Conservation (phyloP, 2,888 invertebrate species). For the Prosopocoilus inquinatus region DNA sequence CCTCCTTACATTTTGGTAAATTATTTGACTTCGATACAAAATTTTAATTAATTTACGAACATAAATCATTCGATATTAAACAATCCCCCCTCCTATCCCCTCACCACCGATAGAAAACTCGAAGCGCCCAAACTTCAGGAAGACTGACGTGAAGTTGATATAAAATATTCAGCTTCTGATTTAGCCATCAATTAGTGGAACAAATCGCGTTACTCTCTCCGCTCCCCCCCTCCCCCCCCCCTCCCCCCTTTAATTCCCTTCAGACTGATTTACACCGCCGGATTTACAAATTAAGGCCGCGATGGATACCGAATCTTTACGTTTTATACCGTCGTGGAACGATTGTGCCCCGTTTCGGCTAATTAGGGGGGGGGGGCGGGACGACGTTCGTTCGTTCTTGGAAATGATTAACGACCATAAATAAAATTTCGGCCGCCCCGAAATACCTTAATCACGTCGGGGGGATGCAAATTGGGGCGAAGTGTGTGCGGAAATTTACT, state of each 20-base stretch:
- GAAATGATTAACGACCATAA: not conserved
- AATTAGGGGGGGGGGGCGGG: not conserved
- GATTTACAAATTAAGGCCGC: conserved; percentile 22
- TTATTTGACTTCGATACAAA: too few relatives aligned
- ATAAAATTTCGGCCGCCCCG: not conserved
- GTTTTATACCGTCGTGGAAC: not conserved
- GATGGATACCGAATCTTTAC: conserved; percentile 14
- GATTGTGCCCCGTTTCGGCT: not conserved
- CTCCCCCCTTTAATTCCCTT: conserved; percentile 21
- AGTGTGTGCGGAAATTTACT: too few relatives aligned
- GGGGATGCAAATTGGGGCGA: too few relatives aligned
- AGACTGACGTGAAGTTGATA: too few relatives aligned
- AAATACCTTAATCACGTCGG: not conserved
- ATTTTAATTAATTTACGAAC: too few relatives aligned
- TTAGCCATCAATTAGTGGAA: conserved; percentile 3
- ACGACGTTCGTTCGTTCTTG: not conserved
- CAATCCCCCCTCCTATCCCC: too few relatives aligned
- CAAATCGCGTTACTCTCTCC: conserved; percentile 5
- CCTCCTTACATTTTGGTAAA: too few relatives aligned
- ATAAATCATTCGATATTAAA: too few relatives aligned
- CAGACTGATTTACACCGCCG: conserved; percentile 21
- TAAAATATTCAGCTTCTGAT: not conserved
- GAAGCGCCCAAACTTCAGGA: too few relatives aligned
- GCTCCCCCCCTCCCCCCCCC: too few relatives aligned
- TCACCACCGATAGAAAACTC: too few relatives aligned